These are phyloP conservation scores for Drosophila borborema DNA, from an alignment of 2,888 invertebrate species.

Conservation along the genomic window DNA sequence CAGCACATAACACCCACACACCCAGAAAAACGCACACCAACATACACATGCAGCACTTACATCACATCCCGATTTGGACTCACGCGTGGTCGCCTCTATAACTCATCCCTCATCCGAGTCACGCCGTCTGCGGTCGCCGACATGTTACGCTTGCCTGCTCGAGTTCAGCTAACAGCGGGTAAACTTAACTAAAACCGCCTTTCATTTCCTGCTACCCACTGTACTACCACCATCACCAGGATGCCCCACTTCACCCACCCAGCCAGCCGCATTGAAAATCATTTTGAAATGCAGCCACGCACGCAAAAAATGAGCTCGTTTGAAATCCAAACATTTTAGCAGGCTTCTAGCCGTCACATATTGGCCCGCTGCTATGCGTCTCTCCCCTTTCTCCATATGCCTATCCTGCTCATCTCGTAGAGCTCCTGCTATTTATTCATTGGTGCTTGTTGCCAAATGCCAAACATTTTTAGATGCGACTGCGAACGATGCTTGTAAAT, in stretches of 20 bases:
- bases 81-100: constrained; percentile 71
- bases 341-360: constrained; percentile 20
- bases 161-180: constrained; percentile 62
- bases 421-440: constrained; percentile 63
- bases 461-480: constrained; percentile 77
- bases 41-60: constrained; percentile 9
- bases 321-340: constrained; percentile 77
- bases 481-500: constrained; percentile 77
- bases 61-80: constrained; percentile 14
- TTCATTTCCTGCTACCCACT: constrained; percentile 65
- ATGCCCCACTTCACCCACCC: constrained; percentile 33
- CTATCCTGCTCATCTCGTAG: neutral
- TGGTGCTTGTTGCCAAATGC: constrained; percentile 79
- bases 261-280: constrained; percentile 60
- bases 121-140: constrained; percentile 73
- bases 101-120: constrained; percentile 69
- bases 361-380: neutral
- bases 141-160: constrained; percentile 66
- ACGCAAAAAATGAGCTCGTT: constrained; percentile 79
- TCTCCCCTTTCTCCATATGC: too few species aligned
- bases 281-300: constrained; percentile 78
- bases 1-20: constrained; percentile 33
- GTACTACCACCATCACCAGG: neutral
- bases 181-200: constrained; percentile 56
- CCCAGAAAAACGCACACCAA: constrained; percentile 13